A percentile compares a stretch with the other conserved stretches of the same genome.
These are phyloP conservation scores for Garra rufa DNA, from an alignment of 2,113 vertebrate genomes.

Conservation along the genomic window DNA sequence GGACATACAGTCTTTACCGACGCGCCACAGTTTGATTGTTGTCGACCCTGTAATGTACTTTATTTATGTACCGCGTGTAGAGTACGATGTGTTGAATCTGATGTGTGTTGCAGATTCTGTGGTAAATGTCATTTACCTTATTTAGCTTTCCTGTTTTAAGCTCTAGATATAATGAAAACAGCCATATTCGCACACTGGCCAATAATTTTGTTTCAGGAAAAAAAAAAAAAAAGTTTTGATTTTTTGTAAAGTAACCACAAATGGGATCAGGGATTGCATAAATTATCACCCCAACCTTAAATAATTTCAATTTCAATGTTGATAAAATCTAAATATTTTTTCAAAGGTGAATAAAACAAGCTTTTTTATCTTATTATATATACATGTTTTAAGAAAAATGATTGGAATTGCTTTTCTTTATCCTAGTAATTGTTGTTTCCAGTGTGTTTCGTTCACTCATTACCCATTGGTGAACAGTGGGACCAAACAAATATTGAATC, in stretches of 20 bases:
- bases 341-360: slow-evolving; percentile 40
- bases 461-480: slow-evolving; percentile 58
- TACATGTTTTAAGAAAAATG: background rate
- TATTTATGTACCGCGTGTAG: slow-evolving; percentile 54
- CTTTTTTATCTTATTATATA: slow-evolving; percentile 3
- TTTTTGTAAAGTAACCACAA: slow-evolving; percentile 17
- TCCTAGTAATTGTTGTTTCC: slow-evolving; percentile 13
- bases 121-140: slow-evolving; percentile 38
- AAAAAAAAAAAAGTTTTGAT: background rate
- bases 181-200: slow-evolving; percentile 28
- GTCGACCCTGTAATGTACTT: slow-evolving; percentile 66
- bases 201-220: background rate
- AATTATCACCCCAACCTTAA: slow-evolving; percentile 32
- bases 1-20: slow-evolving; percentile 28
- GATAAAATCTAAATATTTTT: slow-evolving; percentile 19
- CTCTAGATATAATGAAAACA: slow-evolving; percentile 21
- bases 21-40: slow-evolving; percentile 61
- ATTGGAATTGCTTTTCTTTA: background rate
- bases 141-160: slow-evolving; percentile 29
- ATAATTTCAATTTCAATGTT: background rate
- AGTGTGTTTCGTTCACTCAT: slow-evolving; percentile 52
- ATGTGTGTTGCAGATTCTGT: slow-evolving; percentile 50
- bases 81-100: slow-evolving; percentile 43
- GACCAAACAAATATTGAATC: slow-evolving; percentile 67
- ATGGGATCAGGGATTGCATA: slow-evolving; percentile 38